A percentile compares a stretch with the other conserved stretches of the same genome.
Conservation (phyloP, 2,113 vertebrate species). For the Osmerus mordax region DNA sequence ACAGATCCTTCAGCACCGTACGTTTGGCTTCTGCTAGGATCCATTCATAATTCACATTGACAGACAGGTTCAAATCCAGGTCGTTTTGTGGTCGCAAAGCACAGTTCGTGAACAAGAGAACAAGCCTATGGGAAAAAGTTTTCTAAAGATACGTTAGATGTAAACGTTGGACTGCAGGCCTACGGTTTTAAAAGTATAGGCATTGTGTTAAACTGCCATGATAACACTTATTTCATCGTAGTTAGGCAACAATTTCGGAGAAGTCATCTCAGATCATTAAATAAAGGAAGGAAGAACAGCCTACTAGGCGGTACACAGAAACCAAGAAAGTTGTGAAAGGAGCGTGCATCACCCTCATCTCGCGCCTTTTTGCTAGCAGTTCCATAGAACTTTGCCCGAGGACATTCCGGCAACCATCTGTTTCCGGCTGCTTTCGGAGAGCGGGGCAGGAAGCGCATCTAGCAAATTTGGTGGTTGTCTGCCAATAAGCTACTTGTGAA, state of each 20-base stretch:
- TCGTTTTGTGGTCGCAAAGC: no score
- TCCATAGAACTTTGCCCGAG: constrained; percentile 69
- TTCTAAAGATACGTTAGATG: no score
- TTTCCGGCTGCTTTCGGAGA: constrained; percentile 64
- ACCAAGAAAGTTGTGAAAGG: not conserved
- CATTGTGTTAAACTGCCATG: no score
- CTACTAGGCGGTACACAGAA: not conserved
- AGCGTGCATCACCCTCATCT: constrained; percentile 32
- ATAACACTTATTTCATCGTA: no score
- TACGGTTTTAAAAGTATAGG: no score
- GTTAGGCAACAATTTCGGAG: no score
- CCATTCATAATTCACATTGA: no score
- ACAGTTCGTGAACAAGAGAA: no score
- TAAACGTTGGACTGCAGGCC: no score
- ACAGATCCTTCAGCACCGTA: constrained; percentile 11
- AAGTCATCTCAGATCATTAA: not conserved
- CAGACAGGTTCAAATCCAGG: no score
- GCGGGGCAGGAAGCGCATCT: constrained; percentile 71
- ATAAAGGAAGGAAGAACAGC: not conserved
- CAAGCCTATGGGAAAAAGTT: no score
- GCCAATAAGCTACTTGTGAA: constrained; percentile 68
- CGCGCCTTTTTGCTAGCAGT: constrained; percentile 64
- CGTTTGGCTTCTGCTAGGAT: not conserved
- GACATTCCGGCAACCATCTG: constrained; percentile 82
- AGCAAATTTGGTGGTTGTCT: constrained; percentile 74